These are phyloP conservation scores for Bombylius major DNA, from an alignment of 2,888 invertebrate genomes.

Conservation along the genomic window DNA sequence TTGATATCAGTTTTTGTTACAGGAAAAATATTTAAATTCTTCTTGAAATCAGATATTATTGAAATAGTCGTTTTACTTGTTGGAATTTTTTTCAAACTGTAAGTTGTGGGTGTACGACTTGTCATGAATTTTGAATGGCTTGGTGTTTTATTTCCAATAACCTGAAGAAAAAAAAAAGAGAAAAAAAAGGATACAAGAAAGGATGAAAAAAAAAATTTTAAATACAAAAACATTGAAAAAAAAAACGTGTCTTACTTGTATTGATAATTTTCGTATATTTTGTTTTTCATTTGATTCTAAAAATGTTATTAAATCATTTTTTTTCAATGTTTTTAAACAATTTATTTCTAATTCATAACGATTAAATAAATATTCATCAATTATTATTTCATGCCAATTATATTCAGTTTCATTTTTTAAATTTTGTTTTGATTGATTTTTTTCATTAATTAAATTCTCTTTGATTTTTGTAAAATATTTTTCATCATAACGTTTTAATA, in stretches of 20 bases:
- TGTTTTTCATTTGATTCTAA: conserved; percentile 1
- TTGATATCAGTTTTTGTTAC: background rate
- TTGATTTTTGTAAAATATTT: conserved; percentile 45
- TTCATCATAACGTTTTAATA: conserved; percentile 41
- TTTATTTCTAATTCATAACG: conserved; percentile 48
- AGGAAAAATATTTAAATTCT: conserved; percentile 4
- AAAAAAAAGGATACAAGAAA: no score
- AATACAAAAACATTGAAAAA: no score
- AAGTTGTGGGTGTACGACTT: background rate
- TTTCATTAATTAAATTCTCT: conserved; percentile 18
- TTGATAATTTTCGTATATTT: conserved; percentile 11
- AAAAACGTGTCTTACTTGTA: conserved; percentile 7
- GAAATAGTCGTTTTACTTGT: background rate
- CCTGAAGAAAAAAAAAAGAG: no score
- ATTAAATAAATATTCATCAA: conserved; percentile 58
- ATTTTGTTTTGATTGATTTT: background rate
- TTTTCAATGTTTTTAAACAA: background rate
- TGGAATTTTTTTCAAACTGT: background rate
- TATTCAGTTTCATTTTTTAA: conserved; percentile 49
- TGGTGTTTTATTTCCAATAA: background rate
- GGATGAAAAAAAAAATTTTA: no score
- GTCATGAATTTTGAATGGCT: background rate
- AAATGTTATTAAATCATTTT: conserved; percentile 5
- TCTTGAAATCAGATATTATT: conserved; percentile 5
- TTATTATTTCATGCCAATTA: conserved; percentile 62